Conservation (phyloP, 2,888 invertebrate species). For the Leptothorax acervorum region DNA sequence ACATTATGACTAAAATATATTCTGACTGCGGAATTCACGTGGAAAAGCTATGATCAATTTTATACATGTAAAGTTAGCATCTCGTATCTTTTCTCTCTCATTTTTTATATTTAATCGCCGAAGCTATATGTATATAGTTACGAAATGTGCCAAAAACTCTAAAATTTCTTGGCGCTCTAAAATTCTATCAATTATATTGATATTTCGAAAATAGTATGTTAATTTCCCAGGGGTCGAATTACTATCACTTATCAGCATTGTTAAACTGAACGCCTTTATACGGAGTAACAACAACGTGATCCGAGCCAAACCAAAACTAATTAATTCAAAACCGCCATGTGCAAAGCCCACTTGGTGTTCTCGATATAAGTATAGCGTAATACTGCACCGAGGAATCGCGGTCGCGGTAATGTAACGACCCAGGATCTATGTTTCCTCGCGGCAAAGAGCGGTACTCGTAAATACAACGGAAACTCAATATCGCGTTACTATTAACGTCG, state of each 20-base stretch:
- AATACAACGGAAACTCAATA: slow-evolving; percentile 50
- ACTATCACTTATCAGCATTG: not conserved
- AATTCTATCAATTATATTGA: not conserved
- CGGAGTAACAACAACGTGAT: slow-evolving; percentile 28
- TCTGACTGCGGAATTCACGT: not conserved
- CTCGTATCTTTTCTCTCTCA: not conserved
- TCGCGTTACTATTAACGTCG: slow-evolving; percentile 57
- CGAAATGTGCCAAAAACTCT: not conserved
- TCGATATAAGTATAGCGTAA: slow-evolving; percentile 48
- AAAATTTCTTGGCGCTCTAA: not conserved
- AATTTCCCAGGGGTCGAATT: not conserved
- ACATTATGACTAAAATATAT: not conserved
- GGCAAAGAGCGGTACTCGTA: slow-evolving; percentile 44
- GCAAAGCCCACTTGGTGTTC: slow-evolving; percentile 44
- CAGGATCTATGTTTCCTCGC: slow-evolving; percentile 48
- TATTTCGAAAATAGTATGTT: not conserved
- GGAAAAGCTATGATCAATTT: not conserved
- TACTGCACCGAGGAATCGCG: slow-evolving; percentile 40
- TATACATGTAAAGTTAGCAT: not conserved
- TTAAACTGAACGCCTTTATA: slow-evolving; percentile 22
- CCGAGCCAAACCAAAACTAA: slow-evolving; percentile 42
- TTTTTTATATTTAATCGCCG: not conserved
- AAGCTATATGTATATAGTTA: not conserved
- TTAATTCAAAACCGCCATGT: slow-evolving; percentile 49
- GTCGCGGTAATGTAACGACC: slow-evolving; percentile 47